These are phyloP conservation scores for Mesorhabditis sp. DNA, from an alignment of 2,888 invertebrate species.

Conservation along the genomic window DNA sequence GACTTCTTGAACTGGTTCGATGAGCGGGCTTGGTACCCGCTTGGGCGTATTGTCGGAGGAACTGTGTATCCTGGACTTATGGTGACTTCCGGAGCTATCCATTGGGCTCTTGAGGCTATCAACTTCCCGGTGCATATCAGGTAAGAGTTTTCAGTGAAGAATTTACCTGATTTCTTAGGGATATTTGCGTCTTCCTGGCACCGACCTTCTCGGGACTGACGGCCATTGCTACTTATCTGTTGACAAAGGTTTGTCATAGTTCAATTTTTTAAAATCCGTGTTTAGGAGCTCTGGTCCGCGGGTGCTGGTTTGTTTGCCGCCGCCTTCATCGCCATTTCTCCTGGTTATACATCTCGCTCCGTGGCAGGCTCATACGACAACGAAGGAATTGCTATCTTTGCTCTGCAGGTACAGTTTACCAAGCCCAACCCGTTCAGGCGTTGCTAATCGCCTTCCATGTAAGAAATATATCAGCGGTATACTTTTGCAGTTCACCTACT, in stretches of 20 bases:
- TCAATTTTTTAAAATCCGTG: not conserved
- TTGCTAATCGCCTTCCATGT: not conserved
- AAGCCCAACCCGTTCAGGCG: not conserved
- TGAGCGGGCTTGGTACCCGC: slow-evolving; percentile 97
- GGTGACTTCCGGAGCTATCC: slow-evolving; percentile 96
- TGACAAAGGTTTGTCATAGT: slow-evolving; percentile 70
- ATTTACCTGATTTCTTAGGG: slow-evolving; percentile 11
- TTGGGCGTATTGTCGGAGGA: slow-evolving; percentile 96
- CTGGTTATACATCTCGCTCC: slow-evolving; percentile 96
- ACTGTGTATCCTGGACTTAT: slow-evolving; percentile 97
- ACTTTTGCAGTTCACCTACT: slow-evolving; percentile 81
- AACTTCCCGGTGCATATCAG: slow-evolving; percentile 96
- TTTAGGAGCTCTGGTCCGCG: slow-evolving; percentile 81
- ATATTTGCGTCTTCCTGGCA: slow-evolving; percentile 86
- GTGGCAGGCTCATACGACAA: slow-evolving; percentile 99
- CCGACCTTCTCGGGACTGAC: slow-evolving; percentile 97
- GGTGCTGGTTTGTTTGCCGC: slow-evolving; percentile 97
- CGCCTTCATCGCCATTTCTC: slow-evolving; percentile 94
- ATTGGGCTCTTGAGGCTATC: slow-evolving; percentile 81
- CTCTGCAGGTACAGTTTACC: slow-evolving; percentile 67
- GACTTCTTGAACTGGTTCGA: slow-evolving; percentile 99
- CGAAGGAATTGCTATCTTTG: slow-evolving; percentile 99
- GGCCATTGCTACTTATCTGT: slow-evolving; percentile 89
- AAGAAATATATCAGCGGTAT: not conserved
- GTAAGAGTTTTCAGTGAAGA: slow-evolving; percentile 68